phyloP scores from a whole-genome alignment of 2,888 invertebrate genomes.

The Litoditis marina region DNA sequence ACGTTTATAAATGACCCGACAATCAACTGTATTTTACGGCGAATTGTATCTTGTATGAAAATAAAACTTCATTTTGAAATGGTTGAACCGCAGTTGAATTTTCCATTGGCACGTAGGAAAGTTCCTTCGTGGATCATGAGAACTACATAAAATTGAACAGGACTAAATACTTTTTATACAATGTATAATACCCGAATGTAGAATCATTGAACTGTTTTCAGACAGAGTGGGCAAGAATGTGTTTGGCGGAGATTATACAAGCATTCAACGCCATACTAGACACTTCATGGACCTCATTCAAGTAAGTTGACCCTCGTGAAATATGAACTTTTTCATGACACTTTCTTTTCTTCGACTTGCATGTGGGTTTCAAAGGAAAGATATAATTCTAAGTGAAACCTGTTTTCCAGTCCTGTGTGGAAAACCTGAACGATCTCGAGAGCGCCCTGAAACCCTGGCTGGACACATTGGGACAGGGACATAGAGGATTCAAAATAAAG shows the following conservation, averaged over 20 bases:
- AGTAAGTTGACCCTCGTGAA: slow-evolving; percentile 4
- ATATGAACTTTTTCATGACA: background rate
- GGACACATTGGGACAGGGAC: slow-evolving; percentile 48
- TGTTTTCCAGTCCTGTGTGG: slow-evolving; percentile 36
- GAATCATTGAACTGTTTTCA: too few species aligned
- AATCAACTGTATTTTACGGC: too few species aligned
- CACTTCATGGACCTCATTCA: slow-evolving; percentile 52
- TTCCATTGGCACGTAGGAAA: too few species aligned
- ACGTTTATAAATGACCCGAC: too few species aligned
- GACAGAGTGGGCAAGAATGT: slow-evolving; percentile 10
- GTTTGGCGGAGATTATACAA: slow-evolving; percentile 23
- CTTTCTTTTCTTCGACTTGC: background rate
- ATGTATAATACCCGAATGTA: too few species aligned
- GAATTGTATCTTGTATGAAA: too few species aligned
- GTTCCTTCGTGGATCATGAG: too few species aligned
- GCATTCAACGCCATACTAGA: slow-evolving; percentile 38
- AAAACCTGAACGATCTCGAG: slow-evolving; percentile 49
- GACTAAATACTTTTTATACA: too few species aligned
- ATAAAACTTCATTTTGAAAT: too few species aligned
- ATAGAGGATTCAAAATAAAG: slow-evolving; percentile 49
- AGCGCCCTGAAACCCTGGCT: slow-evolving; percentile 49
- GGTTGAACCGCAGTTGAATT: too few species aligned
- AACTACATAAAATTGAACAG: too few species aligned
- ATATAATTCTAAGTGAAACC: background rate
- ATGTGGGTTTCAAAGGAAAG: background rate